Evolutionary conservation across 2,888 invertebrate species (phyloP), one percentile per base, ranked within the genome.

Genomic region (Labia minor): DNA sequence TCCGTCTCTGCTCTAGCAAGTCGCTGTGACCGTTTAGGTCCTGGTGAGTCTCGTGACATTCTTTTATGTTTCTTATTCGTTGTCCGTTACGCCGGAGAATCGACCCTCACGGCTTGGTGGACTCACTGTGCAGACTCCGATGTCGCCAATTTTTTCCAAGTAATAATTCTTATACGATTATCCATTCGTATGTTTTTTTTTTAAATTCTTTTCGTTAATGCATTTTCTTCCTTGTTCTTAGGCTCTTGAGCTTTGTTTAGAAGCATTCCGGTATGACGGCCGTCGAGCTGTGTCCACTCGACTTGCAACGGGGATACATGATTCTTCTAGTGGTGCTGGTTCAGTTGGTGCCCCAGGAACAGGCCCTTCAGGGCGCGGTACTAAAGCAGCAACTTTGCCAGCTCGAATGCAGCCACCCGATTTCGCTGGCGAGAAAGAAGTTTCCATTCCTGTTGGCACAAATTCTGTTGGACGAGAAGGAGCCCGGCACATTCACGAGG

Each of bases 91-190:
- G 79, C 95, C 72, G 90, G 91, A 62, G 92, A 95, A 76, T 92
- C 93, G 71, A 87, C 92, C 73, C 83, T 95, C 68, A 85, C 93
- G 65, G 87, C 88, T 62, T 95, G 93, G 93, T 95, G 95, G 92
- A 89, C 88, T 75, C 90, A 90, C 71, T 90, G 89, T 73, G 83
- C 87, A 1, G 89, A 89, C 70, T 82, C 85, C 18, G 93, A 95
- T 73, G 86, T 92, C 19, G 82, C 92, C 61, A 86, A 89, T 68
- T 95, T 95, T 78, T 92, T 95, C 75, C 86, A 86, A 70, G 85
- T 92, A 70, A 80, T 95, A 69, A 26, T 3, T 6, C 26, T 26
- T n/a, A n/a, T n/a, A n/a, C n/a, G n/a, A n/a, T n/a, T n/a, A n/a
- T n/a, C 20, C 19, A 19, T 11, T 21, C 68, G 66, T n/a, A n/a